Evolutionary conservation across 2,113 vertebrate genomes (phyloP).

Genomic region (Ceyx melanurus): DNA sequence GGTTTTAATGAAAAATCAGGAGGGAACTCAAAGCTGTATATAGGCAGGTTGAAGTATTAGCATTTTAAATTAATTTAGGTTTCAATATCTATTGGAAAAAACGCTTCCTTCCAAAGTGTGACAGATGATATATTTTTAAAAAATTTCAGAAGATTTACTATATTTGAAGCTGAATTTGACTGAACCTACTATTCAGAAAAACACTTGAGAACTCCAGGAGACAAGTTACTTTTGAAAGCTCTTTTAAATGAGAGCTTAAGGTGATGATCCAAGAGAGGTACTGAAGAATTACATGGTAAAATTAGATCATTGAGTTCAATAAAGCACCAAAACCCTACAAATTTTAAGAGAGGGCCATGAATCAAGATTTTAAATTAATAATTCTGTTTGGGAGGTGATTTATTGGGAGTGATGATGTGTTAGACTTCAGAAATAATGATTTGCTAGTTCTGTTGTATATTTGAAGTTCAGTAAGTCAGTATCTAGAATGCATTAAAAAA

Average conservation of each 20-base stretch:
- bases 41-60: neutral
- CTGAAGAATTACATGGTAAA: neutral
- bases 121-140: neutral
- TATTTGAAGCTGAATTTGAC: slow-evolving; percentile 15
- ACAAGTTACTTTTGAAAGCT: neutral
- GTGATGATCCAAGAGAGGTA: neutral
- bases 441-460: neutral
- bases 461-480: neutral
- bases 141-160: neutral
- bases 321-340: neutral
- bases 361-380: neutral
- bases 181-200: neutral
- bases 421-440: neutral
- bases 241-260: neutral
- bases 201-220: neutral
- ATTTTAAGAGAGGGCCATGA: neutral
- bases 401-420: neutral
- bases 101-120: neutral
- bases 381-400: neutral
- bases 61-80: neutral
- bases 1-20: neutral
- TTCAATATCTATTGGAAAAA: neutral
- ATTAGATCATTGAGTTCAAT: neutral
- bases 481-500: neutral
- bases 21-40: neutral